Percentiles rank a stretch among this genome's conserved stretches.
These are phyloP conservation scores for Rhinoptilus africanus DNA, from an alignment of 2,113 vertebrate genomes.

Conservation along the genomic window DNA sequence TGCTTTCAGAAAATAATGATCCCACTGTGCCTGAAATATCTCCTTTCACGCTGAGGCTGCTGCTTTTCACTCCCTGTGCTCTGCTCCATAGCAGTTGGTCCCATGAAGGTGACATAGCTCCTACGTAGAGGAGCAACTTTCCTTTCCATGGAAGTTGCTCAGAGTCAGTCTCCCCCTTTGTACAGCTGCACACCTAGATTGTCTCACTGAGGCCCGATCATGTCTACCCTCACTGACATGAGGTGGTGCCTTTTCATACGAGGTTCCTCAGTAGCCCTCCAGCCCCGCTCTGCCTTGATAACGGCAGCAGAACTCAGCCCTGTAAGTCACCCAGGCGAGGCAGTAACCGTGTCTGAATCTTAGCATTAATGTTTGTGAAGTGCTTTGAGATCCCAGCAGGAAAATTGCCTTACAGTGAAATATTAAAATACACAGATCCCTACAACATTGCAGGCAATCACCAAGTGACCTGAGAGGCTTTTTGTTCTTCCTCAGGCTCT, in stretches of 20 bases:
- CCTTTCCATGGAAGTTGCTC: neutral
- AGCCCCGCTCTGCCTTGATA: neutral
- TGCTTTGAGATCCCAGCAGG: constrained; percentile 5
- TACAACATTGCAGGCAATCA: neutral
- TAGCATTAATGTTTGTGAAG: neutral
- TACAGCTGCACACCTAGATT: neutral
- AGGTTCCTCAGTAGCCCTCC: neutral
- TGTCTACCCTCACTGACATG: neutral
- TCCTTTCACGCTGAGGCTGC: neutral
- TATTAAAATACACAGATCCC: neutral
- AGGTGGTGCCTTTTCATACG: neutral
- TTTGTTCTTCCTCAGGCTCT: neutral
- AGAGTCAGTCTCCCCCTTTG: neutral
- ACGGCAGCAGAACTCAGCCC: neutral
- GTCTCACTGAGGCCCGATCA: neutral
- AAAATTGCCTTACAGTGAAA: constrained; percentile 18
- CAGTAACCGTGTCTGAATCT: neutral
- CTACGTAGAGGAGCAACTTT: accelerated
- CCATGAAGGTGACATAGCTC: neutral
- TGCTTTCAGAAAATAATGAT: neutral
- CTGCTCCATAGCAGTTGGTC: accelerated
- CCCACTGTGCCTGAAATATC: neutral
- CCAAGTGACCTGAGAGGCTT: neutral
- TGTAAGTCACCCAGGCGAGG: neutral
- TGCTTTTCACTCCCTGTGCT: neutral